These are phyloP conservation scores for Terrapene triunguis DNA, from an alignment of 2,113 vertebrate genomes.

Conservation along the genomic window DNA sequence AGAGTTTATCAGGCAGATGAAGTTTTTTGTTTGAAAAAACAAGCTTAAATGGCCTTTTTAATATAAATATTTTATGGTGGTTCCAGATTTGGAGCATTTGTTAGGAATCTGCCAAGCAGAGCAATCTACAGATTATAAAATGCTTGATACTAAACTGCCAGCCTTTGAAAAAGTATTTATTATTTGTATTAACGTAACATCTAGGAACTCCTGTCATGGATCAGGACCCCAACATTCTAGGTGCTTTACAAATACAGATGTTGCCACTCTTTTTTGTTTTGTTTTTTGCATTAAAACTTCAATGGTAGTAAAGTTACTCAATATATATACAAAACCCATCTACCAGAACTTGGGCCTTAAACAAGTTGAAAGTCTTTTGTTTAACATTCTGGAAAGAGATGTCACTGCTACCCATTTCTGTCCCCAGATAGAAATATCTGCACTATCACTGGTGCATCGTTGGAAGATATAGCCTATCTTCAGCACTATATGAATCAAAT, in stretches of 20 bases:
- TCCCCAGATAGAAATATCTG: background rate
- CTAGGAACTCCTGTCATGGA: background rate
- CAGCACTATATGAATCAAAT: rapidly evolving
- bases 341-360: background rate
- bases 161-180: background rate
- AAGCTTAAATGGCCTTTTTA: background rate
- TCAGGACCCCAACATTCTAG: background rate
- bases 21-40: background rate
- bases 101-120: background rate
- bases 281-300: background rate
- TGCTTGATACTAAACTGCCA: background rate
- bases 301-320: background rate
- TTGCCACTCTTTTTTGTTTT: background rate
- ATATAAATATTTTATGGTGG: background rate
- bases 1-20: background rate
- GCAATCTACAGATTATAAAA: background rate
- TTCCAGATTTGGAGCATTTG: conserved; percentile 14
- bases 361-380: background rate
- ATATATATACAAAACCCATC: background rate
- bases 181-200: conserved; percentile 14
- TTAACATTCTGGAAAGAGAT: background rate
- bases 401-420: background rate
- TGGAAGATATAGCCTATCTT: background rate
- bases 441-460: background rate
- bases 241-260: background rate